These are phyloP conservation scores for Apis cerana DNA, from an alignment of 1,140 invertebrate species.

Conservation along the genomic window DNA sequence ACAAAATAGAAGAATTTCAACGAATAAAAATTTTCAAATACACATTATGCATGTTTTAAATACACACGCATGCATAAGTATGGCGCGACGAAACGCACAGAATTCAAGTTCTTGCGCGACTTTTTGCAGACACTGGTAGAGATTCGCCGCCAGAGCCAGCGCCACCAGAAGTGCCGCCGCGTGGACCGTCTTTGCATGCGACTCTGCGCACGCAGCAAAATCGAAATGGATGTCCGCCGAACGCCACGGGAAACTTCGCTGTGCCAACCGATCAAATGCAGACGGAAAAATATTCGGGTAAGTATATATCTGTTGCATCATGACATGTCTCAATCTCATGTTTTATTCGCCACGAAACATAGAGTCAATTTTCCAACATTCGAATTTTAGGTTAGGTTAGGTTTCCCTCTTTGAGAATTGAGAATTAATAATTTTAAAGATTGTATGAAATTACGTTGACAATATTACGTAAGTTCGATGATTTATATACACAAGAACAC, in stretches of 20 bases:
- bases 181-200: conserved; percentile 86
- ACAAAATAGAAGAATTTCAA: too few relatives aligned
- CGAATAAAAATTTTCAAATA: background rate
- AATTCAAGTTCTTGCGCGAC: background rate
- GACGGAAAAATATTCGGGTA: conserved; percentile 70
- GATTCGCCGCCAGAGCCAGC: conserved; percentile 88
- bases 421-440: too few relatives aligned
- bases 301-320: conserved; percentile 45
- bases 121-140: conserved; percentile 81
- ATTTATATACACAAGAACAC: too few relatives aligned
- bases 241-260: conserved; percentile 64
- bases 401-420: too few relatives aligned
- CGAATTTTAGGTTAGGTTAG: too few relatives aligned
- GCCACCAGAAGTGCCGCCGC: conserved; percentile 87
- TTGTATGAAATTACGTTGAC: too few relatives aligned
- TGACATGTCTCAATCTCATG: background rate
- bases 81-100: too few relatives aligned
- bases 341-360: background rate
- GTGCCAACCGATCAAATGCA: conserved; percentile 70
- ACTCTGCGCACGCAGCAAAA: conserved; percentile 72
- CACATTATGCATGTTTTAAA: background rate
- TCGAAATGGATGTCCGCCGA: conserved; percentile 72
- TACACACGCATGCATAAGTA: background rate
- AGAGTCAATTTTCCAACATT: too few relatives aligned
- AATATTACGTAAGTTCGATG: too few relatives aligned